Base-by-base conservation (phyloP, 2,797 vertebrate species). In the Tokudaia muenninki region DNA sequence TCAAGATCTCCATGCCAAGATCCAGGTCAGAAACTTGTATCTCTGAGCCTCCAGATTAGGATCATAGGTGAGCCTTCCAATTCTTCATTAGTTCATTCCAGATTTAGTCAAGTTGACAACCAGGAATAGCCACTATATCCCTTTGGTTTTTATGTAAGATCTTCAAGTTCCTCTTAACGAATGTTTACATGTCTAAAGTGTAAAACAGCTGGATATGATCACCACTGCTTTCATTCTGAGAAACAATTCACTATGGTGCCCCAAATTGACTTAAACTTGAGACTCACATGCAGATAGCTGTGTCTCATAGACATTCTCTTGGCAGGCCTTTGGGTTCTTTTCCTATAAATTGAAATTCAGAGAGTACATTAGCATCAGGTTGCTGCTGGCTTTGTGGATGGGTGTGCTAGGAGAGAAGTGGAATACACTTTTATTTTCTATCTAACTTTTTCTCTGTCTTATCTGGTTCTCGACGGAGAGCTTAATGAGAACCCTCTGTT, bases 141-240 rank as follows among this genome's bases (percentile, higher is more conserved):
- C 41, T 90, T 63, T n/a, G n/a, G 44, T 26, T 79, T 90, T 96
- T 89, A 83, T 72, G 92, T 87, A 65, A 80, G 81, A 37, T 80
- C 26, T 52, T 13, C 93, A 50, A 67, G 34, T 82, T 96, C 0
- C 59, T 83, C 70, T 92, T 90, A 8, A 41, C 86, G 77, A 61
- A 29, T n/a, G 65, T 87, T 94, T 22, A 80, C 47, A 84, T 63
- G 87, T n/a, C 2, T 87, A 47, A 92, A 63, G 9, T 92, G 10
- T 1, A 91, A 92, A 95, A 83, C 86, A 31, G 78, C 22, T 4
- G 79, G 19, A 1, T 83, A n/a, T 63, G 87, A 29, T 90, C 81
- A 29, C 96, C 55, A 94, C 0, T 92, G 19, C 21, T 92, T 98
- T 92, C 96, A 57, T 81, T 95, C 31, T 87, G 22, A 37, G 79